Evolutionary conservation across 2,888 invertebrate genomes (phyloP), one percentile per base, ranked within the genome.

Genomic region (Idaea dimidiata): DNA sequence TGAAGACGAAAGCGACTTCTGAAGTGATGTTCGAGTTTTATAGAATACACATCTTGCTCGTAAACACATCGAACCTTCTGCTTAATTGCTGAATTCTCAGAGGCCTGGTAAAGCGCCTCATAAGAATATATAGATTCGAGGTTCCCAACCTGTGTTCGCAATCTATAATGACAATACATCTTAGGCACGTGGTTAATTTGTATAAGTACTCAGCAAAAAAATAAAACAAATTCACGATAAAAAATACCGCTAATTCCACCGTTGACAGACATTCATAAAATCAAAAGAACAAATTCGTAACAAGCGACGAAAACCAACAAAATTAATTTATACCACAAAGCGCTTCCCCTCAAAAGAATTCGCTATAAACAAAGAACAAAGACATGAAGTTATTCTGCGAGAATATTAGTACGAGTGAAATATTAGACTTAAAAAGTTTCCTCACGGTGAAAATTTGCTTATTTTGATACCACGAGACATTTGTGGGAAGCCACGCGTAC

Each of bases 401-500:
- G 64, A 69, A 72, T 72, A 71, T 86, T 75, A 82, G 68, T 72
- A 71, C 76, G 72, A 72, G 67, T 87, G 86, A 89, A 89, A 89
- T 88, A 88, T 87, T 84, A 87, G 78, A 81, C 71, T 76, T 72
- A 77, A 72, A 78, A 88, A 87, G 82, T 85, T 84, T 84, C 79
- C 74, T 73, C 74, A 78, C 24, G 24, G 77, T 71, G 78, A 69
- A 80, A 81, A 83, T 83, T 80, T 82, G 77, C 68, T 75, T 76
- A 74, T 82, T 81, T 80, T 70, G 73, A 32, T 62, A 79, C 78
- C 76, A 78, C 85, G 88, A 67, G 69, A 90, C 89, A 86, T 89
- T 91, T 87, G 88, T 72, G 89, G 89, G 86, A 87, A 85, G 77
- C 89, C 87, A 73, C 68, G 75, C 74, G 77, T 80, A 76, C 78